phyloP scores from a whole-genome alignment of 1,140 invertebrate genomes.

The Matsumurasca onukii region DNA sequence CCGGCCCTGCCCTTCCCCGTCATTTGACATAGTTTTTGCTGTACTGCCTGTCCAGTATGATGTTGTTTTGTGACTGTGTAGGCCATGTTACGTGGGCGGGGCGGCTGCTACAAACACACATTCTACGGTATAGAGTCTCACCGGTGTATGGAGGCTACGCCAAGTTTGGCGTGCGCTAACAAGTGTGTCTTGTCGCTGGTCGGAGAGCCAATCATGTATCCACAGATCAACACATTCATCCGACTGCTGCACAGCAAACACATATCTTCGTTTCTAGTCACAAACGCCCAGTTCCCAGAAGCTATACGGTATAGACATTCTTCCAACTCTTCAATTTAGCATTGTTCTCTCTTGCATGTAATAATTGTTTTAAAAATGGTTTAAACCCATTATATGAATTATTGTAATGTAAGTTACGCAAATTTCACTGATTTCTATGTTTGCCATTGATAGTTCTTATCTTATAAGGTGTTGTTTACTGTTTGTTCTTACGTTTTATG shows the following conservation, averaged over 20 bases:
- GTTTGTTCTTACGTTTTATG: too few species aligned
- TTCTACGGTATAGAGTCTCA: constrained; percentile 69
- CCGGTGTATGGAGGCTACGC: constrained; percentile 66
- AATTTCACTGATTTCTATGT: too few species aligned
- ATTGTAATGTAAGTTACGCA: neutral
- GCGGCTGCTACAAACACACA: constrained; percentile 68
- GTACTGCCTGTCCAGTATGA: too few species aligned
- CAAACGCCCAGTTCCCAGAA: constrained; percentile 66
- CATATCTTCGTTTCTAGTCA: constrained; percentile 63
- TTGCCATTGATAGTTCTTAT: too few species aligned
- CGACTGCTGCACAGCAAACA: constrained; percentile 54
- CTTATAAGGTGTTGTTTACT: too few species aligned
- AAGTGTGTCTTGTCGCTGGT: constrained; percentile 68
- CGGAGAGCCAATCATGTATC: constrained; percentile 70
- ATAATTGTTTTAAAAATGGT: too few species aligned
- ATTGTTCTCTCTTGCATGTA: too few species aligned
- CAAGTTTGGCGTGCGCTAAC: constrained; percentile 65
- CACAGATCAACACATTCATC: constrained; percentile 61
- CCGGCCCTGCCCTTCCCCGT: too few species aligned
- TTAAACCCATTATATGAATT: neutral
- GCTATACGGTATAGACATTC: constrained; percentile 51
- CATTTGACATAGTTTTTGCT: too few species aligned
- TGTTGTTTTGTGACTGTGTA: constrained; percentile 42
- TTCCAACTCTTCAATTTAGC: constrained; percentile 11
- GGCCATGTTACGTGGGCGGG: constrained; percentile 63